Percentiles rank a stretch among this genome's conserved stretches.
These are phyloP conservation scores for Ichneumon xanthorius DNA, from an alignment of 2,888 invertebrate genomes.

Conservation along the genomic window DNA sequence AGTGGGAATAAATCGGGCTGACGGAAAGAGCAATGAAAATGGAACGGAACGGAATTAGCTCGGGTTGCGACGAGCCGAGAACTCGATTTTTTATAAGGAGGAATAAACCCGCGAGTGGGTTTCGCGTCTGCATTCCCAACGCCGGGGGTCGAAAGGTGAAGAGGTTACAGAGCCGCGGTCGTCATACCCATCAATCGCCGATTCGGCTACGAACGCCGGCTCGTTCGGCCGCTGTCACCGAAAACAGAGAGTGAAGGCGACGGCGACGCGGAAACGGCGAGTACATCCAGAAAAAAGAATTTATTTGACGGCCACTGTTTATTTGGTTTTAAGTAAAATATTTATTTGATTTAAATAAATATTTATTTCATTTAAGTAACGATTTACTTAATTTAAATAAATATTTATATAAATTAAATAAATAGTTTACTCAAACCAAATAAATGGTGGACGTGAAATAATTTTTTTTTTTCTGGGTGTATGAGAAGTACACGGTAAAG, in stretches of 20 bases:
- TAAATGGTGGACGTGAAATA: too few relatives aligned
- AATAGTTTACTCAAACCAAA: too few relatives aligned
- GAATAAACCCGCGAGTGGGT: slow-evolving; percentile 60
- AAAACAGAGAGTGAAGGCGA: background rate
- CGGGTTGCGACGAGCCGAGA: slow-evolving; percentile 34
- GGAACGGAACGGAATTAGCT: slow-evolving; percentile 62
- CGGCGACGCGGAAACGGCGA: too few relatives aligned
- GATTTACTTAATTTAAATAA: too few relatives aligned
- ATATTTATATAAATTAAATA: too few relatives aligned
- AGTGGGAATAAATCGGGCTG: background rate
- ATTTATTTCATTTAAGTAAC: too few relatives aligned
- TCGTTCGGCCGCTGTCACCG: background rate
- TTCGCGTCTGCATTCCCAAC: slow-evolving; percentile 39
- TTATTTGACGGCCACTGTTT: too few relatives aligned
- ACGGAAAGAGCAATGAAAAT: slow-evolving; percentile 37
- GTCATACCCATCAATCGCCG: background rate
- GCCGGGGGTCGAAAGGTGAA: slow-evolving; percentile 70
- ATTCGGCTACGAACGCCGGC: background rate
- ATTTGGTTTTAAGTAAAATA: too few relatives aligned
- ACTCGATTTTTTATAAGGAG: slow-evolving; percentile 53
- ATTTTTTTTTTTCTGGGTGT: too few relatives aligned
- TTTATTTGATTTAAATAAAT: too few relatives aligned
- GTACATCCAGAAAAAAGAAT: too few relatives aligned
- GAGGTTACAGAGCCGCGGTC: slow-evolving; percentile 60
- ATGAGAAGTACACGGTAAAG: too few relatives aligned